Base-by-base conservation (phyloP, 2,797 vertebrate genomes). In the Erpetoichthys calabaricus region DNA sequence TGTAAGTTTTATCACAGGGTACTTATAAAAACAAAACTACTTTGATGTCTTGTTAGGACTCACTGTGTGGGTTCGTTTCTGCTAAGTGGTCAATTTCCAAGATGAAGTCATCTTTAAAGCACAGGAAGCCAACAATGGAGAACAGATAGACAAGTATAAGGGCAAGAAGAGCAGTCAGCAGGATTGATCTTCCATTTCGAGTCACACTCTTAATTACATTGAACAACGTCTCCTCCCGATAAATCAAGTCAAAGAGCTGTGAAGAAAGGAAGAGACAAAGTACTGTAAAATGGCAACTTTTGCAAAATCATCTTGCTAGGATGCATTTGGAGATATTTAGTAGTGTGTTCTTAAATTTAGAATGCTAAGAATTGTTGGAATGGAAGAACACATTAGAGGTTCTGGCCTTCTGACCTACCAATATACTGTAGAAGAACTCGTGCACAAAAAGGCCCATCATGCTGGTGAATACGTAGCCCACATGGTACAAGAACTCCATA, bases 121-220 rank as follows among this genome's bases (percentile, higher is more conserved):
- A 97, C 1, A 97, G 86, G 81, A 97, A 98, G 66, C 92, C 94
- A 8, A 97, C 91, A 4, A 98, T 97, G 75, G 94, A 98, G 87
- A 98, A 98, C 66, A 98, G 92, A 83, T 98, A 98, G 75, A 98
- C 94, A 0, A 98, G 88, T 77, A 98, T 98, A 71, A 98, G 91
- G n/a, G 94, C 94, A 58, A 98, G 83, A 67, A 98, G 83, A 3
- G 94, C 94, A 0, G 94, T 98, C 67, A 98, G 82, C 70, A 98
- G 82, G 78, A 98, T 98, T 69, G 94, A 98, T 69, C 94, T 92
- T 0, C 94, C 94, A 1, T 97, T 98, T 4, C 93, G 88, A 0
- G 94, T 98, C 70, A 97, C 94, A 0, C 93, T 97, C 69, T 98
- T 98, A 65, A 98, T 98, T 67, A 98, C 94, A 1, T 98, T 98